These are phyloP conservation scores for Phyllotreta striolata DNA, from an alignment of 2,888 invertebrate species.

Conservation along the genomic window DNA sequence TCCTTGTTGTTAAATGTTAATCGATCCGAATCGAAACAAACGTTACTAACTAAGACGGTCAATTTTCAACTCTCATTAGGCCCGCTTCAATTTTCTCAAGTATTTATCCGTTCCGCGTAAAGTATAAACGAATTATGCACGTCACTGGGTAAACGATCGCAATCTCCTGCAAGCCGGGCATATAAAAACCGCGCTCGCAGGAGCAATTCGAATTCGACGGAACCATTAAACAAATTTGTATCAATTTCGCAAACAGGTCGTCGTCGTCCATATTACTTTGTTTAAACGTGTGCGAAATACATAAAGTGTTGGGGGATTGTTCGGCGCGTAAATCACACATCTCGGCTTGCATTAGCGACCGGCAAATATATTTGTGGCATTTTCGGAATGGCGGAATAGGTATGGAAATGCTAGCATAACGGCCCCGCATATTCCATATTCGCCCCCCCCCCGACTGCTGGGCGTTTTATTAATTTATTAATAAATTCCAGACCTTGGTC, in stretches of 20 bases:
- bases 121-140: too few species aligned
- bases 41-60: too few species aligned
- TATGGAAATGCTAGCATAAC: slow-evolving; percentile 17
- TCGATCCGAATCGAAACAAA: too few species aligned
- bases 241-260: slow-evolving; percentile 28
- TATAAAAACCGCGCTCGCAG: not conserved
- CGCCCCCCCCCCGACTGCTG: too few species aligned
- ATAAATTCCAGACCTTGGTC: too few species aligned
- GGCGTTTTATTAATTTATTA: too few species aligned
- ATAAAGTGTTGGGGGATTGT: slow-evolving; percentile 17
- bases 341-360: slow-evolving; percentile 17
- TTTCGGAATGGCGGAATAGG: slow-evolving; percentile 19
- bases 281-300: slow-evolving; percentile 30
- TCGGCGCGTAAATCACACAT: slow-evolving; percentile 5
- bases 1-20: too few species aligned
- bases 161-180: not conserved
- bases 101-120: too few species aligned
- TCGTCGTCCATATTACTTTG: slow-evolving; percentile 18
- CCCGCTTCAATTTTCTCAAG: too few species aligned
- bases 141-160: not conserved
- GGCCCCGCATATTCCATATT: slow-evolving; percentile 23
- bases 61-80: too few species aligned
- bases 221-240: slow-evolving; percentile 28
- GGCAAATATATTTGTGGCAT: slow-evolving; percentile 23
- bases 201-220: slow-evolving; percentile 22